These are phyloP conservation scores for Drosophila maculinotata DNA, from an alignment of 2,888 invertebrate genomes.

Conservation along the genomic window DNA sequence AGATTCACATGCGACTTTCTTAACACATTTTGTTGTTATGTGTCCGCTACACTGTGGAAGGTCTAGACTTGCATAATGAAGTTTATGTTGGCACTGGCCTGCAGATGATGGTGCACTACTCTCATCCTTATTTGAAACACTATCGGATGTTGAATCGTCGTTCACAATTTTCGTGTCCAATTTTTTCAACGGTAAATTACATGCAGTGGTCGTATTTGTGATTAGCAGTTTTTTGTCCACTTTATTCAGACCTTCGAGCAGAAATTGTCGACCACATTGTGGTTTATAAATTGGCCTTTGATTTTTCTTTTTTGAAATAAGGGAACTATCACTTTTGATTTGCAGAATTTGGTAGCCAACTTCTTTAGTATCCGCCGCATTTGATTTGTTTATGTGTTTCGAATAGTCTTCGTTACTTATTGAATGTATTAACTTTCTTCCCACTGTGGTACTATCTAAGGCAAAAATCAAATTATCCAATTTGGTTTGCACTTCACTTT, in stretches of 20 bases:
- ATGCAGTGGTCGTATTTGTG: constrained; percentile 26
- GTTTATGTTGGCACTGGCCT: constrained; percentile 85
- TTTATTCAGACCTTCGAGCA: constrained; percentile 38
- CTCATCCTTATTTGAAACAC: constrained; percentile 37
- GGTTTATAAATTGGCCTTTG: constrained; percentile 48
- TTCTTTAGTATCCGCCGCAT: constrained; percentile 44
- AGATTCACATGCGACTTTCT: constrained; percentile 67
- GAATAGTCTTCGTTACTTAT: constrained; percentile 61
- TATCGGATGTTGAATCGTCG: constrained; percentile 28
- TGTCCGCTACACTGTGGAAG: constrained; percentile 83
- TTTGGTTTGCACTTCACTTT: constrained; percentile 24
- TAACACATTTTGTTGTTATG: constrained; percentile 56
- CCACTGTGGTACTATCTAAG: constrained; percentile 33
- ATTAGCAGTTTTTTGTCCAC: constrained; percentile 27
- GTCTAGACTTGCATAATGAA: constrained; percentile 90
- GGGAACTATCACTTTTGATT: constrained; percentile 82
- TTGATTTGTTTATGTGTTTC: constrained; percentile 55
- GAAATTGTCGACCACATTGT: constrained; percentile 36
- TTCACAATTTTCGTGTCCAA: constrained; percentile 29
- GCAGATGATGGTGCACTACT: constrained; percentile 73
- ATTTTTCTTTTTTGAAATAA: constrained; percentile 62
- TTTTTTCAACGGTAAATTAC: constrained; percentile 17
- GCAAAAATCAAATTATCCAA: constrained; percentile 30
- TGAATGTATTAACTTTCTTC: constrained; percentile 61
- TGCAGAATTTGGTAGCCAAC: constrained; percentile 82